Evolutionary conservation across 2,888 invertebrate species (phyloP), one percentile per base, ranked within the genome.

Genomic region (Torymus tubicola): DNA sequence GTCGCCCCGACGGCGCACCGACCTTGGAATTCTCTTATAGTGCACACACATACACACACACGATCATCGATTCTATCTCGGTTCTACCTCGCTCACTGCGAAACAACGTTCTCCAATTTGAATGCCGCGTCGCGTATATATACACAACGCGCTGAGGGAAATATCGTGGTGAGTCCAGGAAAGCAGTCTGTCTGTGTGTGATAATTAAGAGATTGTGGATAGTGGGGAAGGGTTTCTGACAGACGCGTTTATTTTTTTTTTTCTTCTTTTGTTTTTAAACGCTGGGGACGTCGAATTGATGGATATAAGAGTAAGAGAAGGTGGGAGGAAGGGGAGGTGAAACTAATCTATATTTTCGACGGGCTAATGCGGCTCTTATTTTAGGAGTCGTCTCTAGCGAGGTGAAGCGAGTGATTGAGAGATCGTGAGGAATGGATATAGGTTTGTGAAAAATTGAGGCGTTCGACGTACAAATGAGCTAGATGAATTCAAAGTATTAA

Each of bases 51-150:
- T n/a, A n/a, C 11, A 82, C 80, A 31, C 77, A 73, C 74, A 80
- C 82, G 72, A 78, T 82, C 86, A 89, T 89, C 86, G 89, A 89
- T 89, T 81, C 84, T 87, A 89, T 88, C 87, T 85, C 31, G 31
- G 4, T 8, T 83, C 73, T 85, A 85, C 83, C 86, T 86, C 80
- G 81, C 80, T 31, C 31, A 8, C 31, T 31, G 31, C 78, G 82
- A 84, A 84, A 86, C 85, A 85, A 83, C 84, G 82, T 84, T 82
- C 84, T 83, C 82, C 86, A 87, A 89, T 89, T 89, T 87, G 89
- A 89, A 87, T 84, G 88, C 86, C 87, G 84, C 72, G 83, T 69
- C 24, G 11, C 12, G 11, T n/a, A n/a, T n/a, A n/a, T n/a, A n/a
- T n/a, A n/a, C 24, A 31, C 12, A 21, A 12, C 13, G 24, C 13